phyloP scores from a whole-genome alignment of 2,797 vertebrate species.

The Clarias fuscus region DNA sequence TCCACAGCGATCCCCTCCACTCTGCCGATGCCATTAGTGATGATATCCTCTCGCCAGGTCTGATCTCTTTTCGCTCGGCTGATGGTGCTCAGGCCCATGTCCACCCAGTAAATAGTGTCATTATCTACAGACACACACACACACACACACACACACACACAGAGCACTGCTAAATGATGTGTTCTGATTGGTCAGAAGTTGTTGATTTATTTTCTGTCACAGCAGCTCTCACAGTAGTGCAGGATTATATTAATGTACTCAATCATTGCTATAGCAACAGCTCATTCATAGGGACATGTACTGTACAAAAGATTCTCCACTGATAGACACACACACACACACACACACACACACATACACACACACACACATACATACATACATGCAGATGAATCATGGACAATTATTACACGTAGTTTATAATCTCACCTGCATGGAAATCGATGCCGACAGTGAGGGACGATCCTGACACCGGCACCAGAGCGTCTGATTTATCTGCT shows the following conservation, averaged over 20 bases:
- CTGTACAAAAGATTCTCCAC: neutral
- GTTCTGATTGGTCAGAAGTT: neutral
- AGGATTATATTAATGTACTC: neutral
- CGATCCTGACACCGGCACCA: slow-evolving; percentile 93
- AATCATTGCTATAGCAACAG: neutral
- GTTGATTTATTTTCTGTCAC: neutral
- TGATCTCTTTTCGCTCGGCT: slow-evolving; percentile 95
- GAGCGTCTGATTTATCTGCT: slow-evolving; percentile 90
- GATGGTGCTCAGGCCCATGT: slow-evolving; percentile 98
- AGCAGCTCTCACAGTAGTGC: neutral
- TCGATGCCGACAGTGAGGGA: slow-evolving; percentile 94
- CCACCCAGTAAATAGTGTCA: slow-evolving; percentile 98
- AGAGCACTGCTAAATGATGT: neutral
- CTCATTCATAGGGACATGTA: neutral
- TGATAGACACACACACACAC: neutral
- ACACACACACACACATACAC: neutral
- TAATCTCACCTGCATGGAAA: slow-evolving; percentile 87
- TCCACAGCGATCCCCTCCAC: slow-evolving; percentile 97
- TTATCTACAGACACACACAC: slow-evolving; percentile 76
- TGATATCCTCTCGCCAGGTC: slow-evolving; percentile 95
- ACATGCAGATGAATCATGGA: neutral
- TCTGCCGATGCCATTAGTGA: slow-evolving; percentile 94
- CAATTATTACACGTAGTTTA: neutral
- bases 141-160: slow-evolving; percentile 2
- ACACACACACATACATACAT: neutral